Conservation (phyloP, 2,797 vertebrate species). For the Gila robusta region DNA sequence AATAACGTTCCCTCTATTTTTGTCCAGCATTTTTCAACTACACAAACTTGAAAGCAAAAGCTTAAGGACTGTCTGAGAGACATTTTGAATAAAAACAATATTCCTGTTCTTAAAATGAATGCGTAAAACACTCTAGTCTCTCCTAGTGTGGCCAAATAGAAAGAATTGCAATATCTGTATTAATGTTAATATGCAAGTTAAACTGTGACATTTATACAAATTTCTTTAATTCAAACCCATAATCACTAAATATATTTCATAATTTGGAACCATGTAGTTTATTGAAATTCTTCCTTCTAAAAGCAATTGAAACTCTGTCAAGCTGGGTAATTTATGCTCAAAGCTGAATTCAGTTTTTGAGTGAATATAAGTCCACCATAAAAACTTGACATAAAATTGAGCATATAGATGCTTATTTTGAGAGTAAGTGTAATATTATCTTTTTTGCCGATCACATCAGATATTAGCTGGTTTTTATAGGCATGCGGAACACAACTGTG, state of each 20-base stretch:
- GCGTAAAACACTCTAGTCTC: neutral
- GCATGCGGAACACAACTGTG: neutral
- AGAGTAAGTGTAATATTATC: neutral
- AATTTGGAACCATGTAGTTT: neutral
- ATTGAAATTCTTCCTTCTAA: neutral
- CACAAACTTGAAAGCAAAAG: neutral
- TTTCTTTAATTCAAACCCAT: neutral
- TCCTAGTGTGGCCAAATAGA: neutral
- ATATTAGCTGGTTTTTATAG: neutral
- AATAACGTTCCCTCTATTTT: neutral
- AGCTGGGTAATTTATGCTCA: constrained; percentile 15
- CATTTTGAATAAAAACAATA: neutral
- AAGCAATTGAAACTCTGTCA: neutral
- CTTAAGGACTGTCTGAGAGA: neutral
- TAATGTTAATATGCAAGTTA: neutral
- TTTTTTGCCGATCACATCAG: neutral
- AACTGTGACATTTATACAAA: no score
- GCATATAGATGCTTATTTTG: neutral
- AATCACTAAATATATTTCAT: neutral
- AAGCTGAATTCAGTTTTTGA: neutral
- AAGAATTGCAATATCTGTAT: neutral
- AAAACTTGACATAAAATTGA: neutral
- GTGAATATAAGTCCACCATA: neutral
- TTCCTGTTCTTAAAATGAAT: neutral
- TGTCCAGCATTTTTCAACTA: neutral